Percentiles rank a stretch among this genome's conserved stretches.
These are phyloP conservation scores for Lydus trimaculatus DNA, from an alignment of 2,888 invertebrate genomes.

Conservation along the genomic window DNA sequence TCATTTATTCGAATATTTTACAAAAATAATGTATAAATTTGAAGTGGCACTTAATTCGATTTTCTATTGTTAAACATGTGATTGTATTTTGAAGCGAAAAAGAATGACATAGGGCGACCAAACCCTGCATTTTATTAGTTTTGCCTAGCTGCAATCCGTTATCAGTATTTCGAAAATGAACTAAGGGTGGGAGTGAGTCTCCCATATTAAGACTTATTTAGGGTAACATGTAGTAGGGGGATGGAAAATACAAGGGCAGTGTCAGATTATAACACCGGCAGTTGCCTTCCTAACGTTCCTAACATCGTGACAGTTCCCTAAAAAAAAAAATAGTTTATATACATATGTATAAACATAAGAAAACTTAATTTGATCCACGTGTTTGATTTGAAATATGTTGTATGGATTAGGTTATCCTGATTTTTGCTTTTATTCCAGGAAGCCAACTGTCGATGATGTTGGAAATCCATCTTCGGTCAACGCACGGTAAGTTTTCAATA, in stretches of 20 bases:
- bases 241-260: slow-evolving; percentile 46
- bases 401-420: slow-evolving; percentile 55
- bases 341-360: slow-evolving; percentile 16
- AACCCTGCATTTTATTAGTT: slow-evolving; percentile 10
- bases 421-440: slow-evolving; percentile 72
- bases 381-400: slow-evolving; percentile 46
- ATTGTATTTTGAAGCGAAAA: slow-evolving; percentile 8
- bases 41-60: not conserved
- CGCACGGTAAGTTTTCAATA: slow-evolving; percentile 77
- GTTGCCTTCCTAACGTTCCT: slow-evolving; percentile 44
- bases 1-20: not conserved
- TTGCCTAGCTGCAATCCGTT: slow-evolving; percentile 35
- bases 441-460: slow-evolving; percentile 86
- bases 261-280: slow-evolving; percentile 44
- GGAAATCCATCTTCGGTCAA: slow-evolving; percentile 85
- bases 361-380: slow-evolving; percentile 29
- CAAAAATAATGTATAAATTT: not conserved
- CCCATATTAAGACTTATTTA: slow-evolving; percentile 58
- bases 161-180: slow-evolving; percentile 45
- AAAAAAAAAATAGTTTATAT: not conserved
- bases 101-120: slow-evolving; percentile 7
- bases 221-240: slow-evolving; percentile 54
- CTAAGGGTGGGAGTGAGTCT: slow-evolving; percentile 44
- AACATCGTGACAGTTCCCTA: slow-evolving; percentile 3
- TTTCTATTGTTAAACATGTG: slow-evolving; percentile 9